These are phyloP conservation scores for Narcine bancroftii DNA, from an alignment of 2,113 vertebrate species.

Conservation along the genomic window DNA sequence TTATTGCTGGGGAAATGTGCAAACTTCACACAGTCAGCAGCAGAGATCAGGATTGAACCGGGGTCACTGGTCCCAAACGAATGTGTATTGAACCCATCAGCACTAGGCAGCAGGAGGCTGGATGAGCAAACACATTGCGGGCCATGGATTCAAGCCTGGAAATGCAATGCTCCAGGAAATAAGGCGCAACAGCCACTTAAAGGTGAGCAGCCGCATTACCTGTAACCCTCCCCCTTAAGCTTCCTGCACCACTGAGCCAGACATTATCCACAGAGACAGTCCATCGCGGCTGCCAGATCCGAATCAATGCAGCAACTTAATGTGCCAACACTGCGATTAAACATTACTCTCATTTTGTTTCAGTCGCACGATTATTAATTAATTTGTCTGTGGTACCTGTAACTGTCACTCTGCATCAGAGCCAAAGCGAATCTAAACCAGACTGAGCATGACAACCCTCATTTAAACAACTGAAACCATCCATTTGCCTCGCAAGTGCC, in stretches of 20 bases:
- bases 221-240: not conserved
- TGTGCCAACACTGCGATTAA: not conserved
- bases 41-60: too few species aligned
- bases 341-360: not conserved
- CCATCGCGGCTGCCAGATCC: not conserved
- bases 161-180: too few species aligned
- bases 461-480: not conserved
- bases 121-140: too few species aligned
- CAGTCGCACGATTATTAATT: slow-evolving; percentile 19
- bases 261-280: not conserved
- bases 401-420: not conserved
- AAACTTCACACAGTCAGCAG: too few species aligned
- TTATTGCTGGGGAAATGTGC: too few species aligned
- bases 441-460: not conserved
- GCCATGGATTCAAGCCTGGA: too few species aligned
- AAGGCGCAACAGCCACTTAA: not conserved
- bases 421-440: not conserved
- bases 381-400: not conserved
- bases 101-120: too few species aligned
- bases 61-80: too few species aligned
- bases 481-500: not conserved
- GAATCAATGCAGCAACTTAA: not conserved
- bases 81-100: too few species aligned
- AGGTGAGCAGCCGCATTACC: not conserved
- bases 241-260: not conserved